These are phyloP conservation scores for Dicrurus megarhynchus DNA, from an alignment of 2,113 vertebrate genomes.

Conservation along the genomic window DNA sequence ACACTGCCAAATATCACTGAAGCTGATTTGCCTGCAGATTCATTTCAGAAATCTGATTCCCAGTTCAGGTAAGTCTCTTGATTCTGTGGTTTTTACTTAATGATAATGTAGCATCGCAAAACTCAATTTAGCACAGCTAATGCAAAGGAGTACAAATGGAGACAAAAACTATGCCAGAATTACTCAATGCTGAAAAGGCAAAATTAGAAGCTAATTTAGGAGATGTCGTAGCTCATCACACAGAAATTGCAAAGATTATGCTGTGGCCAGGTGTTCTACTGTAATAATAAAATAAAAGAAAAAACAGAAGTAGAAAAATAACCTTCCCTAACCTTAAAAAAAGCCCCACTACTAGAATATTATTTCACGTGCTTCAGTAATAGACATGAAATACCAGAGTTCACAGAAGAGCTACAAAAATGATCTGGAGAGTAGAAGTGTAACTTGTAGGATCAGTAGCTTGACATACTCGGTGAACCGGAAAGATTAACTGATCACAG, in stretches of 20 bases:
- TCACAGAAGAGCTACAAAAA: neutral
- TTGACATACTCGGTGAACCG: neutral
- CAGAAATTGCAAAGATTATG: neutral
- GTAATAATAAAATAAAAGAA: neutral
- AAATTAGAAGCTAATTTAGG: neutral
- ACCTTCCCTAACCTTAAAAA: neutral
- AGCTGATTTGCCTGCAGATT: neutral
- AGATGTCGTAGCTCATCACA: neutral
- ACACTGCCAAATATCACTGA: neutral
- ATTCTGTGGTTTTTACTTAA: neutral
- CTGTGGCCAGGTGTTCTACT: neutral
- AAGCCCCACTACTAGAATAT: neutral
- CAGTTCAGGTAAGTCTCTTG: neutral
- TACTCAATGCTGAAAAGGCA: neutral
- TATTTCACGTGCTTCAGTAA: neutral
- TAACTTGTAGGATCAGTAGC: neutral
- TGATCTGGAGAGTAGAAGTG: neutral
- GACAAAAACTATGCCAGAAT: neutral
- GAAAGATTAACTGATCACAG: neutral
- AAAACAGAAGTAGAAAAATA: neutral
- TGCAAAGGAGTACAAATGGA: neutral
- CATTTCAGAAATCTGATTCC: neutral
- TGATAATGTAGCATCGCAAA: neutral
- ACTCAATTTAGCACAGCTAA: neutral
- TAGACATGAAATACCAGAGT: neutral